Evolutionary conservation across 2,113 vertebrate genomes (phyloP).

Genomic region (Mohoua ochrocephala): DNA sequence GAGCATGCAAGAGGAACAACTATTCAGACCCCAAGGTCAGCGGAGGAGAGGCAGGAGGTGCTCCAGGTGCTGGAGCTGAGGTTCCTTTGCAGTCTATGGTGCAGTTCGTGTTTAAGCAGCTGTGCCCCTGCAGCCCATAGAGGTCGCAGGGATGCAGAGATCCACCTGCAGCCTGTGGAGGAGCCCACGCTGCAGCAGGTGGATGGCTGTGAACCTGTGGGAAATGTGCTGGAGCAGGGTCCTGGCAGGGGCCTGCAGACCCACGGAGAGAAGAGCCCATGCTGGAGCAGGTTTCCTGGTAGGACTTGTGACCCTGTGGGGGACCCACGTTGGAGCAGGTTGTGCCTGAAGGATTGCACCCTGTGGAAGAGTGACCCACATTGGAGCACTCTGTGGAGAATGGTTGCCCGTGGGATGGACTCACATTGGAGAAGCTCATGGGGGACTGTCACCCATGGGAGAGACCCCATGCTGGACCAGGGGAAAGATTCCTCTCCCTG

Average conservation of each 20-base stretch:
- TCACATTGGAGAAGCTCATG: background rate
- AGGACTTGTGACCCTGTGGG: background rate
- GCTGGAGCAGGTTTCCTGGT: background rate
- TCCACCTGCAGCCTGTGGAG: background rate
- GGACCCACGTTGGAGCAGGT: fast-evolving
- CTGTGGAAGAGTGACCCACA: background rate
- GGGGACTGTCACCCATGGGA: background rate
- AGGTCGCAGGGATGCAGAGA: background rate
- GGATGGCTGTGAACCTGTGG: background rate
- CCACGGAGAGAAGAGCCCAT: background rate
- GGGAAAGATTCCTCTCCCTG: background rate
- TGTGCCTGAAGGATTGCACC: background rate
- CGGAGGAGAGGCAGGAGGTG: background rate
- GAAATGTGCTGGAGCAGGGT: background rate
- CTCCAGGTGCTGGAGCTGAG: background rate
- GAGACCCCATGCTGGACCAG: background rate
- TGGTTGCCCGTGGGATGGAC: too few species aligned
- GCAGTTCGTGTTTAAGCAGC: background rate
- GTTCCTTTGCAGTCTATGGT: background rate
- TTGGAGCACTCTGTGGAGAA: background rate
- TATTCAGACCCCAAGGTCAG: background rate
- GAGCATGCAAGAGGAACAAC: background rate
- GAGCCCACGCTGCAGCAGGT: background rate
- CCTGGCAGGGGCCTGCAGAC: background rate
- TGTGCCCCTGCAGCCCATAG: background rate